Conservation (phyloP, 37 sponge, comb jelly and placozoan species). For the Theonella swinhoei region DNA sequence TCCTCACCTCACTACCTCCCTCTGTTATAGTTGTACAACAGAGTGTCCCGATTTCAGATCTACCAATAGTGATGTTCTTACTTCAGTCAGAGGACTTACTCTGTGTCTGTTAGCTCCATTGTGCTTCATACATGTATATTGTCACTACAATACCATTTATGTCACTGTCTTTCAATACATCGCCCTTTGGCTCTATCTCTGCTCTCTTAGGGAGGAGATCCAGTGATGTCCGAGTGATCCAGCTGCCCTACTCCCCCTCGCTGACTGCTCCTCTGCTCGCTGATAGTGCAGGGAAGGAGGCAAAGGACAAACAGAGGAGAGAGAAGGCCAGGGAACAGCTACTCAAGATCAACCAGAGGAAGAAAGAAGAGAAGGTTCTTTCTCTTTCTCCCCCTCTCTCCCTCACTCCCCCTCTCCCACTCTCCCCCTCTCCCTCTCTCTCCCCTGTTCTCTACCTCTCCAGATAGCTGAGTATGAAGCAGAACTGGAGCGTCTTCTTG, state of each 20-base stretch:
- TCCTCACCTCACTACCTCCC: no score
- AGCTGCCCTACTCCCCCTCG: slow-evolving; percentile 40
- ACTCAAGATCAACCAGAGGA: slow-evolving; percentile 67
- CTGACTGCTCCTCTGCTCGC: not conserved
- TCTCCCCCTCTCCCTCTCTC: no score
- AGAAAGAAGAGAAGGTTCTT: slow-evolving; percentile 73
- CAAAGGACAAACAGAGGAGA: slow-evolving; percentile 68
- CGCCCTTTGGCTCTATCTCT: no score
- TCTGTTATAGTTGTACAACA: no score
- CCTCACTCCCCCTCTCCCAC: no score
- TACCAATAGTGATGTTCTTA: no score
- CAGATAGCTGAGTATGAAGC: slow-evolving; percentile 43
- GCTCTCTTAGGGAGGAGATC: not conserved
- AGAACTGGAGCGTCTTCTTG: slow-evolving; percentile 29
- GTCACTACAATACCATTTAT: no score
- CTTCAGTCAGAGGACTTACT: no score
- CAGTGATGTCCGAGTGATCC: slow-evolving; percentile 10
- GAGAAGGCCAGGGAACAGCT: slow-evolving; percentile 78
- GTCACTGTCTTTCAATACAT: no score
- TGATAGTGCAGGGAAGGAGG: slow-evolving; percentile 55
- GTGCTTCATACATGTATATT: not conserved
- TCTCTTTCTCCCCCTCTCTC: not conserved
- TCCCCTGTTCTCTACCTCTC: no score
- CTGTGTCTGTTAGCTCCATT: no score
- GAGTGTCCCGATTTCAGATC: no score